Conservation (phyloP, 2,113 vertebrate genomes). For the Phaetusa simplex region DNA sequence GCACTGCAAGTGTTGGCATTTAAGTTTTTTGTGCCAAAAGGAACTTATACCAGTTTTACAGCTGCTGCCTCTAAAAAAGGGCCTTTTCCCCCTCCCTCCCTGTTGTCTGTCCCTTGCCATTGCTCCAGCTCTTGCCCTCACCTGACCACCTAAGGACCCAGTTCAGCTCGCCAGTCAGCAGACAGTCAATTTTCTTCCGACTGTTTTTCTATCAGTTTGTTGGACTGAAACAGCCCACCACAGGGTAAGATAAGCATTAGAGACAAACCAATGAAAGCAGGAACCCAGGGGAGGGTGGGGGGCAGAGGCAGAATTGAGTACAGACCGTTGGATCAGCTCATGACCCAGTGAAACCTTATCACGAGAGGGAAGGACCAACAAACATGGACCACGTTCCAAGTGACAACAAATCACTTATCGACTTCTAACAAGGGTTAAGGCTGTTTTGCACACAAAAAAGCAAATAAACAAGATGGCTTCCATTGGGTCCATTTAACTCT, state of each 20-base stretch:
- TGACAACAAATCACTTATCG: neutral
- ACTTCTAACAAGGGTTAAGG: neutral
- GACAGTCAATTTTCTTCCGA: neutral
- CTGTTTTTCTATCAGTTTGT: neutral
- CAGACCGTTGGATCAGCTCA: neutral
- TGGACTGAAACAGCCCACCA: neutral
- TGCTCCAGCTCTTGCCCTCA: neutral
- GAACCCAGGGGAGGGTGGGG: neutral
- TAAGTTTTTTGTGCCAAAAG: neutral
- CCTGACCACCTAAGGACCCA: neutral
- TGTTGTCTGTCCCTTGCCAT: neutral
- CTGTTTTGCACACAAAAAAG: neutral
- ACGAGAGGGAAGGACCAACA: neutral
- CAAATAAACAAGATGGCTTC: neutral
- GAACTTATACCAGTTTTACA: neutral
- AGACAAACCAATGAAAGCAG: neutral
- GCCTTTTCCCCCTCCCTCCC: too few relatives aligned
- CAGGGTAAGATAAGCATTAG: neutral
- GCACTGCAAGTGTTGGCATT: neutral
- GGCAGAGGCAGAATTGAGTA: neutral
- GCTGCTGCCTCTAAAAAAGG: neutral
- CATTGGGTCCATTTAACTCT: neutral
- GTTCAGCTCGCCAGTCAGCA: neutral
- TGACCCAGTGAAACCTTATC: neutral
- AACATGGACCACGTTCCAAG: neutral